Evolutionary conservation across 1,140 invertebrate genomes (phyloP).

Genomic region (Stegodyphus dumicola): DNA sequence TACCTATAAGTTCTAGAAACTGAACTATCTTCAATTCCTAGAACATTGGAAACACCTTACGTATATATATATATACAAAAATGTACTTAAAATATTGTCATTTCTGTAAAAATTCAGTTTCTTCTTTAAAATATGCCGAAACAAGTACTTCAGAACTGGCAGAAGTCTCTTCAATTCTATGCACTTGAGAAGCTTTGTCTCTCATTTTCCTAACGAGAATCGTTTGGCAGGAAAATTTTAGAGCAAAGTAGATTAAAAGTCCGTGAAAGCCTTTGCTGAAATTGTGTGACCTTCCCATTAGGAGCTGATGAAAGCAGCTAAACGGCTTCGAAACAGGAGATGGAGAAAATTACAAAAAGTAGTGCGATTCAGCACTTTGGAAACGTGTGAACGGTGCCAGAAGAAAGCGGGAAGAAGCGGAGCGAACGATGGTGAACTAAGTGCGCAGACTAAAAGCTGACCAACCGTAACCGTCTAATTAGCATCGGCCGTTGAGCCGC

Average conservation of each 20-base stretch:
- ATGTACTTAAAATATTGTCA: no score
- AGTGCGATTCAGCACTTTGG: slow-evolving; percentile 42
- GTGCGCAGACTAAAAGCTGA: neutral
- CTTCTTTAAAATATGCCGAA: no score
- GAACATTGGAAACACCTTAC: no score
- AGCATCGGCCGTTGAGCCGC: slow-evolving; percentile 47
- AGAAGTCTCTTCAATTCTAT: no score
- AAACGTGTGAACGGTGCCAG: slow-evolving; percentile 18
- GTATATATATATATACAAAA: no score
- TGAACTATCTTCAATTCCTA: no score
- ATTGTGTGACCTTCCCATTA: neutral
- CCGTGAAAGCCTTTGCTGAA: neutral
- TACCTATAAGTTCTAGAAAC: no score
- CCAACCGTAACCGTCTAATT: slow-evolving; percentile 48
- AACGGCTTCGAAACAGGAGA: neutral
- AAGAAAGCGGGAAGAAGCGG: slow-evolving; percentile 27
- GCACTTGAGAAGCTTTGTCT: no score
- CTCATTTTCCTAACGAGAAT: no score
- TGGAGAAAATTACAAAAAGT: slow-evolving; percentile 44
- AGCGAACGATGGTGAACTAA: neutral
- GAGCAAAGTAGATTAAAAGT: slow-evolving; percentile 42
- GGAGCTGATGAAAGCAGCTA: no score
- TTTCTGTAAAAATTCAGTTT: no score
- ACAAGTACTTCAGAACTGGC: no score
- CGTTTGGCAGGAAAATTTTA: slow-evolving; percentile 1